Percentiles rank a stretch among this genome's conserved stretches.
Conservation (phyloP, 2,888 invertebrate genomes). For the Drosophila borborema region DNA sequence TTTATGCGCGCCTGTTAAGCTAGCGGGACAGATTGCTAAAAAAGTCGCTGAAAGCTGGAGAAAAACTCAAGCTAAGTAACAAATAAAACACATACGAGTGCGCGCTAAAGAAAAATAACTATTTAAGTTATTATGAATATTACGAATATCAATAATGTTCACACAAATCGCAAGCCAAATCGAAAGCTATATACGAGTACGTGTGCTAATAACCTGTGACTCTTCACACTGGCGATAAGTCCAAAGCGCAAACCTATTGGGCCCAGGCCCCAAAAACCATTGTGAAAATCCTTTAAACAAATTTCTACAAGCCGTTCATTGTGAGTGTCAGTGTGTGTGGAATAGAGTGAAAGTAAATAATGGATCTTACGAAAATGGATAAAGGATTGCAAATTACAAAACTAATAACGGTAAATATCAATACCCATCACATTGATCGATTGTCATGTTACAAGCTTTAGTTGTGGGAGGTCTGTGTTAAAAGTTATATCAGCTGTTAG, state of each 20-base stretch:
- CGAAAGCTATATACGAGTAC: conserved; percentile 4
- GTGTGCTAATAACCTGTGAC: conserved; percentile 17
- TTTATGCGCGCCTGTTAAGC: conserved; percentile 24
- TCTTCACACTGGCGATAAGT: conserved; percentile 10
- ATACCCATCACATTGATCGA: neutral
- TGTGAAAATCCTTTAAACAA: conserved; percentile 60
- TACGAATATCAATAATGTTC: conserved; percentile 28
- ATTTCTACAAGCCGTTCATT: conserved; percentile 51
- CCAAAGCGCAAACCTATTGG: conserved; percentile 10
- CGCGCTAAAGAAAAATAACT: conserved; percentile 20
- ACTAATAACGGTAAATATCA: conserved; percentile 77
- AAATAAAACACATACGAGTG: neutral
- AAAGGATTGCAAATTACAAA: conserved; percentile 75
- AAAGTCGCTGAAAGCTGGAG: conserved; percentile 38
- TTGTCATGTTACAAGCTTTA: neutral
- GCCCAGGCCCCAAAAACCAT: conserved; percentile 38
- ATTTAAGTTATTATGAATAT: conserved; percentile 50
- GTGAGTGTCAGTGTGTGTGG: conserved; percentile 21
- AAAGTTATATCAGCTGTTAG: neutral
- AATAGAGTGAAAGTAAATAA: conserved; percentile 74
- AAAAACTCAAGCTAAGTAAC: neutral
- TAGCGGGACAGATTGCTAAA: conserved; percentile 19
- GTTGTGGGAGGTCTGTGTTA: neutral
- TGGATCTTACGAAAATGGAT: conserved; percentile 75
- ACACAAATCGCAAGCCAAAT: conserved; percentile 6